A percentile compares a stretch with the other conserved stretches of the same genome.
Conservation (phyloP, 1,140 invertebrate species). For the Ooceraea biroi region DNA sequence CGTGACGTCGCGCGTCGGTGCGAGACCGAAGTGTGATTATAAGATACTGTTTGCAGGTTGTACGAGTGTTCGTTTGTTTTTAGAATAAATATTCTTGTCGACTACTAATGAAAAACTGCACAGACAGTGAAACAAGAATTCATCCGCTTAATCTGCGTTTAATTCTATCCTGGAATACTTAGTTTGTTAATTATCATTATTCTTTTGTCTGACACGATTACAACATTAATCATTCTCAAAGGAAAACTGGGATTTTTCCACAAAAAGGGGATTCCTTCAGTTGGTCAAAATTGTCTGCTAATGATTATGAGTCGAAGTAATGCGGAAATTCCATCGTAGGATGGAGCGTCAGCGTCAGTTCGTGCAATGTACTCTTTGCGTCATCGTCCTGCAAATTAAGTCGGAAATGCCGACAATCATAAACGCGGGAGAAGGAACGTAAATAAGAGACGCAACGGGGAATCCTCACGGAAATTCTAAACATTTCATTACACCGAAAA, state of each 20-base stretch:
- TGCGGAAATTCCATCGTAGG: slow-evolving; percentile 35
- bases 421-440: background rate
- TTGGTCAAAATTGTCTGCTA: background rate
- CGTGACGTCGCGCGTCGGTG: background rate
- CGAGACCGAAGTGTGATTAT: background rate
- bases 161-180: background rate
- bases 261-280: background rate
- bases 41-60: background rate
- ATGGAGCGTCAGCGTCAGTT: background rate
- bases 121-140: no score
- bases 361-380: slow-evolving; percentile 21
- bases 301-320: slow-evolving; percentile 31
- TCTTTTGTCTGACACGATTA: background rate
- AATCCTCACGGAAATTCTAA: slow-evolving; percentile 14
- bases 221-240: slow-evolving; percentile 27
- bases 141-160: background rate
- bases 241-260: background rate
- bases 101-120: no score
- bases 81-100: background rate
- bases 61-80: background rate
- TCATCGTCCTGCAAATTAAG: slow-evolving; percentile 27
- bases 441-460: background rate
- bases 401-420: slow-evolving; percentile 28
- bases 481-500: background rate
- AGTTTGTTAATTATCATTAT: background rate